Base-by-base conservation (phyloP, 2,797 vertebrate genomes). In the Lophotriccus pileatus region DNA sequence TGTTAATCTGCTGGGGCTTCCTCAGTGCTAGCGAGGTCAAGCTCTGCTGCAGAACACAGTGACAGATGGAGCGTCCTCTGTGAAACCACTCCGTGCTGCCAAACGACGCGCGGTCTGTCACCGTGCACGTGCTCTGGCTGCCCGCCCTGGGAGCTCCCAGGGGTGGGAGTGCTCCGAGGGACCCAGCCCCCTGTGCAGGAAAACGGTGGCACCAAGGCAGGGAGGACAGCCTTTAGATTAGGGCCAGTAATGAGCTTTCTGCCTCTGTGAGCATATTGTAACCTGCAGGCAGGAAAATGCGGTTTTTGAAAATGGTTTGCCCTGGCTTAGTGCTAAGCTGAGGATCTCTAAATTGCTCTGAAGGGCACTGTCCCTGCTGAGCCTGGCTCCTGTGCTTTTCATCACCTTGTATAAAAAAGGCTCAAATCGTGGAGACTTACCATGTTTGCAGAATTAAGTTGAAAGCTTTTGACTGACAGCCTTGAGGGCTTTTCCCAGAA, bases 1-100 rank as follows among this genome's bases (percentile, higher is more conserved):
- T 95, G 91, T 96, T 97, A 97, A 97, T 97, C 95, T 97, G 76
- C 88, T 78, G 90, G 93, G 94, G 79, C 90, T 95, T 89, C 88
- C 93, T 93, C 69, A 55, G 84, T 59, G 86, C 78, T 81, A 52
- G 94, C 0, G 77, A 96, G 95, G 96, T 95, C 96, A 95, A 94
- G 86, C 81, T 94, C 43, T 60, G 94, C 89, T 3, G 23, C 87
- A 87, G 95, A 95, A 24, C 83, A 11, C 2, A 49, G 77, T 67
- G 94, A 96, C 97, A 97, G 97, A 97, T 97, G 97, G 96, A 91
- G 80, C 4, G 5, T 94, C 91, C 95, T 92, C 80, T 82, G 91
- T 82, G 93, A 84, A 87, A 77, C n/a, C 50, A 1, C 22, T 12
- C 39, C 1, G 37, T 0, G 34, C 7, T 94, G 97, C 97, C 97